A percentile compares a stretch with the other conserved stretches of the same genome.
phyloP scores from a whole-genome alignment of 2,113 vertebrate genomes.

The Chloebia gouldiae region DNA sequence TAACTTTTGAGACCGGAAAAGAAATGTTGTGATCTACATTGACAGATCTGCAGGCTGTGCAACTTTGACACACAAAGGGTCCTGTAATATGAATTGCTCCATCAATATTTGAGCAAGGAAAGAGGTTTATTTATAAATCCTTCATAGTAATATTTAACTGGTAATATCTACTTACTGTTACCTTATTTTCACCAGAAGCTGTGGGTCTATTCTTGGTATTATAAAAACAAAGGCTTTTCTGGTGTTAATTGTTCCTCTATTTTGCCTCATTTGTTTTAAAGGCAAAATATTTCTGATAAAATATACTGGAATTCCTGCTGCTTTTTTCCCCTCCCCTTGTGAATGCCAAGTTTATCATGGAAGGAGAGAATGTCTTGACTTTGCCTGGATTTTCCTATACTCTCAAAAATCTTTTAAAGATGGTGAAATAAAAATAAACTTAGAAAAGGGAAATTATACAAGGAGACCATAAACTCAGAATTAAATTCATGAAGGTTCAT shows the following conservation, averaged over 20 bases:
- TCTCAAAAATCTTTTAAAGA: not conserved
- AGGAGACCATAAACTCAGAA: not conserved
- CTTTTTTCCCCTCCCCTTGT: not conserved
- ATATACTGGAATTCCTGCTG: not conserved
- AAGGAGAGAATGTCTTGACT: not conserved
- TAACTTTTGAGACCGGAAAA: not conserved
- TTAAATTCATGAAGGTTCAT: not conserved
- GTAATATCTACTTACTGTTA: not conserved
- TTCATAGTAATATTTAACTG: not conserved
- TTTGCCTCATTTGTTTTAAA: not conserved
- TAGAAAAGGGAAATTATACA: not conserved
- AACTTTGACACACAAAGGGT: not conserved
- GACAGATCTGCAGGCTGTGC: not conserved
- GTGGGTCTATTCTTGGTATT: not conserved
- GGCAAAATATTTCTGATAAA: not conserved
- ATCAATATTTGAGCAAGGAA: conserved; percentile 21
- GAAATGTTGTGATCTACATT: not conserved
- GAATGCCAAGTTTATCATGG: not conserved
- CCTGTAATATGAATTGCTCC: not conserved
- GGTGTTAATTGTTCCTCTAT: not conserved
- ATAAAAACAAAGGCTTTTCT: not conserved
- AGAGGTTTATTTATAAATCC: not conserved
- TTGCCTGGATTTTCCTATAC: not conserved
- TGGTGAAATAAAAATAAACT: not conserved
- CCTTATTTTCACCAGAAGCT: not conserved